Evolutionary conservation across 1,140 invertebrate genomes (phyloP).

Genomic region (Rhizoglyphus robini): DNA sequence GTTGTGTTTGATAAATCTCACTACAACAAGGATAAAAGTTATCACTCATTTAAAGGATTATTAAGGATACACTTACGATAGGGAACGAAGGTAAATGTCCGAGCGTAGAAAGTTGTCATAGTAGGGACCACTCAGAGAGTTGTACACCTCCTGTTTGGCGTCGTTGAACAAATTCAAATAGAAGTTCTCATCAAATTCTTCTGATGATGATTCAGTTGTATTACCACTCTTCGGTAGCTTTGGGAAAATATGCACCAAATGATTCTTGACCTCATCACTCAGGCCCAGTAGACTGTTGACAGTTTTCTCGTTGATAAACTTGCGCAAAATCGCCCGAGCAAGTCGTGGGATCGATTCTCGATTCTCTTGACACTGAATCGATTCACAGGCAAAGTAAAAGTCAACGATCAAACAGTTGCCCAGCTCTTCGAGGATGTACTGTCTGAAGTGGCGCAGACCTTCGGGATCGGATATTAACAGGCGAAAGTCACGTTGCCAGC

Average conservation of each 20-base stretch:
- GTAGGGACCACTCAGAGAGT: neutral
- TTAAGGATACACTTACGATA: neutral
- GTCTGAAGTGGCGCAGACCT: neutral
- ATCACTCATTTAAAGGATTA: slow-evolving; percentile 1
- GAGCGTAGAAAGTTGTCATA: neutral
- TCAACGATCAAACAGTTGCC: neutral
- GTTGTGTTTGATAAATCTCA: neutral
- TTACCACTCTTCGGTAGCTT: neutral
- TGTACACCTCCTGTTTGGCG: neutral
- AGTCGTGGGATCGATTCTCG: too few species aligned
- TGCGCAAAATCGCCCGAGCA: neutral
- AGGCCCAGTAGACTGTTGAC: neutral
- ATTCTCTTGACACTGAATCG: neutral
- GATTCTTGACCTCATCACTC: neutral
- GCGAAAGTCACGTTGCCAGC: neutral
- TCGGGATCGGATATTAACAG: neutral
- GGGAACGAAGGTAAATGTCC: neutral
- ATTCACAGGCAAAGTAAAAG: neutral
- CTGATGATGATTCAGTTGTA: neutral
- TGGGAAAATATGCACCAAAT: neutral
- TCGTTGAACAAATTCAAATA: neutral
- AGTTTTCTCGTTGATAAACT: neutral
- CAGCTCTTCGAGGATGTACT: neutral
- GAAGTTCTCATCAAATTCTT: neutral
- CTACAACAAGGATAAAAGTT: neutral